Evolutionary conservation across 2,888 invertebrate species (phyloP).

Genomic region (Cybosia mesomella): DNA sequence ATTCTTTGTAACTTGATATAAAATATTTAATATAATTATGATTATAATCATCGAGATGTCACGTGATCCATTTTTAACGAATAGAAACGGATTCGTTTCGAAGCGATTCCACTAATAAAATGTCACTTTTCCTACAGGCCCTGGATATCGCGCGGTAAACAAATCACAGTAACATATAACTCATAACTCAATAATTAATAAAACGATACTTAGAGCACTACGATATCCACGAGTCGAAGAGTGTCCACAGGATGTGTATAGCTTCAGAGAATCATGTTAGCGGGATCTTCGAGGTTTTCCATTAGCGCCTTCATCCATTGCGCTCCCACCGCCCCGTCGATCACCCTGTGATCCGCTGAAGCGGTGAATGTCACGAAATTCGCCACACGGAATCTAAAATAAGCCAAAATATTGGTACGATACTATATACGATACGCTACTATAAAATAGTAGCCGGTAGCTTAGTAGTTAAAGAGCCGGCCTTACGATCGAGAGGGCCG

Average conservation of each 20-base stretch:
- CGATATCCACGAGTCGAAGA: constrained; percentile 6
- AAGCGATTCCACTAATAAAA: no score
- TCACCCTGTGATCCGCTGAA: constrained; percentile 98
- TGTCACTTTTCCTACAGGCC: no score
- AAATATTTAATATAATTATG: no score
- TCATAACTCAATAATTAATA: constrained; percentile 6
- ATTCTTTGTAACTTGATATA: no score
- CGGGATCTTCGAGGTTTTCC: constrained; percentile 95
- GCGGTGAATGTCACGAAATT: constrained; percentile 96
- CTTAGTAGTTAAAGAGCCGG: no score
- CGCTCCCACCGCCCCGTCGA: constrained; percentile 99
- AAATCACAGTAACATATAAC: constrained; percentile 17
- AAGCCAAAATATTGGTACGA: background rate
- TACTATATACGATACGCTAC: no score
- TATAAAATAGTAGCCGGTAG: no score
- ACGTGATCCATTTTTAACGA: no score
- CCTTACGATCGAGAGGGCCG: no score
- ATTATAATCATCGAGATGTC: no score
- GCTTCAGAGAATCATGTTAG: constrained; percentile 95
- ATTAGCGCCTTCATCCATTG: constrained; percentile 97
- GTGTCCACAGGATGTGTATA: background rate
- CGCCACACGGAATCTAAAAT: constrained; percentile 89
- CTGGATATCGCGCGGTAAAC: constrained; percentile 46
- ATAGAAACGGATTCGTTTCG: no score
- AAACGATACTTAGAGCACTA: constrained; percentile 34